A percentile compares a stretch with the other conserved stretches of the same genome.
Evolutionary conservation across 2,888 invertebrate species (phyloP).

Genomic region (Nudaria mundana): DNA sequence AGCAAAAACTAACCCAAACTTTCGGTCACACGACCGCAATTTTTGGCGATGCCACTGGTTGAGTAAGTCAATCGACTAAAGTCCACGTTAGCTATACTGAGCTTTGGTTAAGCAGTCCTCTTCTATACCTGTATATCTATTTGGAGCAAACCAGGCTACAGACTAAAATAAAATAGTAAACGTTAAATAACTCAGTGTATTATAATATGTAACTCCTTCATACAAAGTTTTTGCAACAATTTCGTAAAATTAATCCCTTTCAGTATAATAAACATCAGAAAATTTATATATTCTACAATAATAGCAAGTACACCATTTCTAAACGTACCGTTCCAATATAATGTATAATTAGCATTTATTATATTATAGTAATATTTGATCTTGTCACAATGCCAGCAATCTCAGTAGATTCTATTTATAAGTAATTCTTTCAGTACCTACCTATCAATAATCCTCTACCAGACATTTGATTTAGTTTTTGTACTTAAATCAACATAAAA

Average conservation of each 20-base stretch:
- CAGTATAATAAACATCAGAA: constrained; percentile 51
- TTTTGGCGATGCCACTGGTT: no score
- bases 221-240: constrained; percentile 50
- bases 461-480: constrained; percentile 7
- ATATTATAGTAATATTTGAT: constrained; percentile 25
- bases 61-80: no score
- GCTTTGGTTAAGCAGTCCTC: no score
- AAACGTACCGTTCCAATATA: constrained; percentile 33
- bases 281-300: constrained; percentile 44
- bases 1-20: no score
- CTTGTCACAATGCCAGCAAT: constrained; percentile 34
- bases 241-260: constrained; percentile 49
- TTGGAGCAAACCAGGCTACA: no score
- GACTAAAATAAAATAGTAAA: constrained; percentile 19
- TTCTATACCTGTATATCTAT: no score
- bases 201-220: constrained; percentile 50
- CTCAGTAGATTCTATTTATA: constrained; percentile 24
- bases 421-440: constrained; percentile 4
- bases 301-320: constrained; percentile 40
- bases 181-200: constrained; percentile 43
- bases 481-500: constrained; percentile 8
- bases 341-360: constrained; percentile 31
- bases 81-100: no score
- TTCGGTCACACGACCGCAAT: no score
- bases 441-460: not conserved